These are phyloP conservation scores for Rhinolophus sinicus DNA, from an alignment of 2,113 vertebrate genomes.

Conservation along the genomic window DNA sequence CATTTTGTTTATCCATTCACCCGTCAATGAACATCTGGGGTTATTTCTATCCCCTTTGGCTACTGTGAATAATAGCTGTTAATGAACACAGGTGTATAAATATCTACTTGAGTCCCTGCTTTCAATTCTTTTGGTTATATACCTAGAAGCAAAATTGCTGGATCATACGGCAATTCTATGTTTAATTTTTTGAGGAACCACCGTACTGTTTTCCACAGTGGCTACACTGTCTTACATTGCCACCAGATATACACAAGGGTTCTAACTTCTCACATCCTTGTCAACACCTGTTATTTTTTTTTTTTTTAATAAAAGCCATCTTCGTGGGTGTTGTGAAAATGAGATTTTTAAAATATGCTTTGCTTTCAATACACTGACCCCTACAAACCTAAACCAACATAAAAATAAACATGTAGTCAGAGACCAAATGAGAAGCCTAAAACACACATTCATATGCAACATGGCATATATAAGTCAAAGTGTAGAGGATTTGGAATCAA, in stretches of 20 bases:
- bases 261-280: background rate
- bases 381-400: background rate
- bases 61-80: background rate
- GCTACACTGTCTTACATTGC: background rate
- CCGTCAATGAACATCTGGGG: background rate
- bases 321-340: background rate
- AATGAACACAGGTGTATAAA: background rate
- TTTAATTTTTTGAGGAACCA: conserved; percentile 1
- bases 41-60: background rate
- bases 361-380: background rate
- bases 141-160: background rate
- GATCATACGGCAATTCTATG: background rate
- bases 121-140: background rate
- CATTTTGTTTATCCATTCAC: background rate
- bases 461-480: background rate
- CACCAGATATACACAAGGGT: background rate
- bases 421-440: background rate
- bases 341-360: background rate
- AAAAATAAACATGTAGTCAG: conserved; percentile 15
- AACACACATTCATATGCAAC: background rate
- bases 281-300: background rate
- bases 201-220: background rate
- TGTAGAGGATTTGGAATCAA: background rate
- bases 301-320: background rate
- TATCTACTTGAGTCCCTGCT: background rate